A percentile compares a stretch with the other conserved stretches of the same genome.
Evolutionary conservation across 2,888 invertebrate genomes (phyloP).

Genomic region (Ormyrus rosae): DNA sequence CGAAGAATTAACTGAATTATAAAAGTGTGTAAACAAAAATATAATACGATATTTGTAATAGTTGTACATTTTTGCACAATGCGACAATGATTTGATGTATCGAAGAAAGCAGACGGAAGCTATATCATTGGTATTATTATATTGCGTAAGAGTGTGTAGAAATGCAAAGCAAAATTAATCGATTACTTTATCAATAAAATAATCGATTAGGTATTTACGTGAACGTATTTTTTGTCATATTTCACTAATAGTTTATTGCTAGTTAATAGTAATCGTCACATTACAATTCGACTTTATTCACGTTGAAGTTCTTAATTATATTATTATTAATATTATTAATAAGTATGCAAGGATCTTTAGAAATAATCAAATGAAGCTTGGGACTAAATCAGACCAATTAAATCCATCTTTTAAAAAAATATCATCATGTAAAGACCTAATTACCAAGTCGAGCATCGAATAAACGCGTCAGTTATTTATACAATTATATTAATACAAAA

Average conservation of each 20-base stretch:
- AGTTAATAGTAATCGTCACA: background rate
- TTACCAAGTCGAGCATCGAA: constrained; percentile 61
- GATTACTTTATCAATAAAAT: constrained; percentile 57
- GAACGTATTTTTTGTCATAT: constrained; percentile 12
- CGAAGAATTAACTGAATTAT: background rate
- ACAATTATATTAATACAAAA: constrained; percentile 20
- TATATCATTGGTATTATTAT: constrained; percentile 70
- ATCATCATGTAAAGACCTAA: constrained; percentile 29
- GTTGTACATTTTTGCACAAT: constrained; percentile 66
- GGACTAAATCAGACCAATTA: constrained; percentile 13
- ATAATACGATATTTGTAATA: constrained; percentile 70
- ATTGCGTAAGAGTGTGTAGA: constrained; percentile 65
- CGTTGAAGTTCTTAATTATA: too few species aligned
- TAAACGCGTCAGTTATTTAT: constrained; percentile 55
- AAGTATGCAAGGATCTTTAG: background rate
- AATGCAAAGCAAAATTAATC: constrained; percentile 45
- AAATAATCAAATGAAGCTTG: too few species aligned
- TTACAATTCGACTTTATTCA: background rate
- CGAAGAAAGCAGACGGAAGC: constrained; percentile 53
- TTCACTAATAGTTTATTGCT: constrained; percentile 30
- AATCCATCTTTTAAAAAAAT: constrained; percentile 19
- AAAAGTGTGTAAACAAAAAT: constrained; percentile 55
- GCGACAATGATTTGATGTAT: constrained; percentile 51
- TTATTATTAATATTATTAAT: background rate
- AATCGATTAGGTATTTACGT: constrained; percentile 58